Evolutionary conservation across 2,113 vertebrate genomes (phyloP), one percentile per base, ranked within the genome.

Genomic region (Abramis brama): DNA sequence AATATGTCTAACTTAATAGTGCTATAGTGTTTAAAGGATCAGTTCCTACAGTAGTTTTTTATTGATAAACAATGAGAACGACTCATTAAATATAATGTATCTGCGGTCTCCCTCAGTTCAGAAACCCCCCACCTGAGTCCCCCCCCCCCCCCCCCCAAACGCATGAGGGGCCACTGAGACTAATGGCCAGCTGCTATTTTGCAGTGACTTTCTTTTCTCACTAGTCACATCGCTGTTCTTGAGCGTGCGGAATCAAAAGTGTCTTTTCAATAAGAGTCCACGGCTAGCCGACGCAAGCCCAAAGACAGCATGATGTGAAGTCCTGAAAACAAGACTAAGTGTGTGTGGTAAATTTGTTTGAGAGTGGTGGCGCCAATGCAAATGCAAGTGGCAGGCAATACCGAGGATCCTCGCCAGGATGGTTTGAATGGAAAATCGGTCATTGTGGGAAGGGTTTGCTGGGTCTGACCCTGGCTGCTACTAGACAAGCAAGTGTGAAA

Each of bases 401-500:
- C 86, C 11, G 13, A 55, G 73, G 70, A 43, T 87, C 86, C 89
- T 59, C 86, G 83, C 71, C 77, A 88, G 80, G 62, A 90, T 90
- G 87, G 87, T 86, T 86, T 89, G 93, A 91, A 91, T 90, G 92
- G 91, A 93, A 89, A 93, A 94, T 86, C 88, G 88, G 90, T 92
- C 92, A 94, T 94, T 96, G 94, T 95, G 93, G 90, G 88, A 87
- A 89, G 92, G 91, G 88, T 93, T 71, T 91, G 89, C 92, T 83
- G 89, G 84, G 86, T 89, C 87, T 95, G 95, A 95, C 95, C 95
- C 93, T 74, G 90, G 86, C 92, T 86, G 57, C 91, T 87, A 85
- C 78, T 68, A 90, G 95, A 95, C 94, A 85, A 85, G 92, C 87
- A 71, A 94, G 93, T 95, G 94, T 96, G 95, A 95, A 96, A 96